Evolutionary conservation across 92 coral and sea anemone species (phyloP).

Genomic region (Parazoanthus atlanticus): DNA sequence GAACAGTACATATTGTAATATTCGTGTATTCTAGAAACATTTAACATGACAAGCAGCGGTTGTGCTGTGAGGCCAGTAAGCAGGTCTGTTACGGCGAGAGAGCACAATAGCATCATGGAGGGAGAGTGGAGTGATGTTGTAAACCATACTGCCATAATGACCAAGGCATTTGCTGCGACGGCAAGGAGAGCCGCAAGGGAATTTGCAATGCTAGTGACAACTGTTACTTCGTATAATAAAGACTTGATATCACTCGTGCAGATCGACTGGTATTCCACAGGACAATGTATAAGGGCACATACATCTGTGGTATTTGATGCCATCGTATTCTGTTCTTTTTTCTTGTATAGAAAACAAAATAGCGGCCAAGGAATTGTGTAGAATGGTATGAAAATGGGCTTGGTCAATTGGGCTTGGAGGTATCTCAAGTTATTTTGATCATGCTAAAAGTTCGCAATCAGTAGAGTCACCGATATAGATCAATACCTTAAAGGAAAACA

Average conservation of each 20-base stretch:
- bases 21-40: conserved; percentile 1
- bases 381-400: background rate
- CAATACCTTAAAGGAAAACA: no score
- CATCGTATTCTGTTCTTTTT: background rate
- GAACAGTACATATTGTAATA: background rate
- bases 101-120: background rate
- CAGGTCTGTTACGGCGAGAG: background rate
- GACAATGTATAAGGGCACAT: background rate
- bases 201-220: background rate
- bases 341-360: background rate
- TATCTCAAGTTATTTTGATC: no score
- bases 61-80: background rate
- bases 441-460: no score
- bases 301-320: background rate
- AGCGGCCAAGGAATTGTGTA: background rate
- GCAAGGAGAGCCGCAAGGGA: background rate
- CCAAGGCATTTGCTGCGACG: background rate
- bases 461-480: no score
- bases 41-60: conserved; percentile 1
- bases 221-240: background rate
- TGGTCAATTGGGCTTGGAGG: no score
- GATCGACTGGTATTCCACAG: conserved; percentile 1
- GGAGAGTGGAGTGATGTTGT: background rate
- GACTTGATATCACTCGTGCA: background rate
- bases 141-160: background rate